phyloP scores from a whole-genome alignment of 1,140 invertebrate species.

The Leptinotarsa lineolata region DNA sequence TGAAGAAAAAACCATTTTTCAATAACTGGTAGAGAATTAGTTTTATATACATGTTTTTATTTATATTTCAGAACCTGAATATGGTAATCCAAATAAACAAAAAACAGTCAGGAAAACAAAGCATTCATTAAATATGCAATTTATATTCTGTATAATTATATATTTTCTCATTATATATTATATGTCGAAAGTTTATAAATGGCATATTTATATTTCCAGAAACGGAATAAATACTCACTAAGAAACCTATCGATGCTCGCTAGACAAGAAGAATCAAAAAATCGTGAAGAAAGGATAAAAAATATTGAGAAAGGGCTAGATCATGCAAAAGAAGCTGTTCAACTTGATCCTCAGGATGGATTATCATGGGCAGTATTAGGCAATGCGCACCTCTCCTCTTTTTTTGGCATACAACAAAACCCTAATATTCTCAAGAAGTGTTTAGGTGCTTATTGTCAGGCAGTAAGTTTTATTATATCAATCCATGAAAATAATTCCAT shows the following conservation, averaged over 20 bases:
- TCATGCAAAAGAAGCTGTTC: constrained; percentile 82
- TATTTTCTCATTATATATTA: constrained; percentile 9
- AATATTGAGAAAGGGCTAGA: constrained; percentile 76
- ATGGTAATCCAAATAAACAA: no score
- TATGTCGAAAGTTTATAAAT: background rate
- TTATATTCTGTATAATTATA: no score
- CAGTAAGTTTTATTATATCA: constrained; percentile 61
- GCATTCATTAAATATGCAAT: no score
- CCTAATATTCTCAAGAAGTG: constrained; percentile 73
- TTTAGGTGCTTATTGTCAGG: constrained; percentile 81
- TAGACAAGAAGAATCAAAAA: constrained; percentile 66
- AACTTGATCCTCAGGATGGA: constrained; percentile 80
- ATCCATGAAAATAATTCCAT: no score
- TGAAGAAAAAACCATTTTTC: no score
- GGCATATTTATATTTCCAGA: constrained; percentile 60
- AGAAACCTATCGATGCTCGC: constrained; percentile 84
- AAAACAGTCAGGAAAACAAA: no score
- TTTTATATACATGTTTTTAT: no score
- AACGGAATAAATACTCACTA: constrained; percentile 77
- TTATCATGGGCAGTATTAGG: constrained; percentile 84
- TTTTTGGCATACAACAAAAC: constrained; percentile 77
- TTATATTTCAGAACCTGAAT: no score
- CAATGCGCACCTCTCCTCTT: constrained; percentile 83
- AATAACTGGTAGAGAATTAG: no score
- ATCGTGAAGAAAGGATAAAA: constrained; percentile 63